Evolutionary conservation across 37 sponge, comb jelly and placozoan species (phyloP).

Genomic region (Mnemiopsis leidyi): DNA sequence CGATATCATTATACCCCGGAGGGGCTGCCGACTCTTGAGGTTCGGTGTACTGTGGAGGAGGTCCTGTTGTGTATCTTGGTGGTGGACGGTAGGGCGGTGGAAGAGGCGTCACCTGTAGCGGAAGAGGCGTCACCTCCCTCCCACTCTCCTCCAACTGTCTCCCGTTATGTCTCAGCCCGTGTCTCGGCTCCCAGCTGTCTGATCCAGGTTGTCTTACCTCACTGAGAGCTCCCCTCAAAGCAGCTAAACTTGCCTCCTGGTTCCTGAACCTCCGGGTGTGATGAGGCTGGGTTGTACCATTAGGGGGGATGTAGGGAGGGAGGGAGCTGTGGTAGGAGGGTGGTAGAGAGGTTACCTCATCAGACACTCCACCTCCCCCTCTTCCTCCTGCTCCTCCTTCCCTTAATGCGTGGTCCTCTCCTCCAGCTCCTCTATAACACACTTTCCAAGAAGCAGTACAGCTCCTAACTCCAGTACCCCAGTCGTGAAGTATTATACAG

Average conservation of each 20-base stretch:
- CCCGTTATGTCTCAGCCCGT: neutral
- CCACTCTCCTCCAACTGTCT: neutral
- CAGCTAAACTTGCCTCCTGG: neutral
- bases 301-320: neutral
- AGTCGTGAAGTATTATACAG: neutral
- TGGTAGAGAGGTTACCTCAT: neutral
- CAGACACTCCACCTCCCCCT: neutral
- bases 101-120: neutral
- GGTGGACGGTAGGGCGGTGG: conserved; percentile 21
- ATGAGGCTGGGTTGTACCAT: neutral
- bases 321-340: conserved; percentile 61
- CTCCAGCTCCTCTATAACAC: neutral
- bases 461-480: neutral
- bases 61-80: neutral
- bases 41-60: neutral
- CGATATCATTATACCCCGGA: neutral
- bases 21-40: neutral
- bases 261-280: neutral
- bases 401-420: neutral
- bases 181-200: neutral
- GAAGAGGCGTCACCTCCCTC: neutral
- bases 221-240: neutral
- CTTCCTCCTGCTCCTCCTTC: neutral
- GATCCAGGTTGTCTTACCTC: neutral
- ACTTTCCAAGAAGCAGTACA: neutral